A percentile compares a stretch with the other conserved stretches of the same genome.
Conservation (phyloP, 2,797 vertebrate species). For the Tapera naevia region DNA sequence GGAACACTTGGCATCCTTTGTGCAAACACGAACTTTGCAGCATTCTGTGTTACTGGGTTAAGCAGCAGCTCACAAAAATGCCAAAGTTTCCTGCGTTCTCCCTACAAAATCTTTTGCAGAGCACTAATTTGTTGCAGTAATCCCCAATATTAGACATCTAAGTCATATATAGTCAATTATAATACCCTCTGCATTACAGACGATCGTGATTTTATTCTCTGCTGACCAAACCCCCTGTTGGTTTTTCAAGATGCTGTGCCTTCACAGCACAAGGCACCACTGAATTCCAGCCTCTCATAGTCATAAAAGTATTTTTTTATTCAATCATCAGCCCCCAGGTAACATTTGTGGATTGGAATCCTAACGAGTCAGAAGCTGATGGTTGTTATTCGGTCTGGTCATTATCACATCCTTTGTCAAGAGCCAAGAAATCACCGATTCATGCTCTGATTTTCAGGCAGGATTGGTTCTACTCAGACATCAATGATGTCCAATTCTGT, state of each 20-base stretch:
- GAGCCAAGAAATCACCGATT: slow-evolving; percentile 69
- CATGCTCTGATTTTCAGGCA: slow-evolving; percentile 73
- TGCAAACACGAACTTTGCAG: background rate
- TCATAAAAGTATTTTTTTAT: slow-evolving; percentile 55
- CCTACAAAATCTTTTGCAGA: background rate
- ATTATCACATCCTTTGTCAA: slow-evolving; percentile 73
- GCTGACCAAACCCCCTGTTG: slow-evolving; percentile 23
- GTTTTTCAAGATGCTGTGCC: slow-evolving; percentile 32
- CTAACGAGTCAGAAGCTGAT: slow-evolving; percentile 64
- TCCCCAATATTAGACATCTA: background rate
- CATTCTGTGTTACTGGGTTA: background rate
- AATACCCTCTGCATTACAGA: background rate
- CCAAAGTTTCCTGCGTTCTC: background rate
- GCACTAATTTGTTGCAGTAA: slow-evolving; percentile 8
- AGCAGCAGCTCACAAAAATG: slow-evolving; percentile 6
- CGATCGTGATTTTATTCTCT: background rate
- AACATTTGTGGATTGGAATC: slow-evolving; percentile 60
- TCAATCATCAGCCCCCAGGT: slow-evolving; percentile 58
- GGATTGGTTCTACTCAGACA: slow-evolving; percentile 73
- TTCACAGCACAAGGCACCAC: background rate
- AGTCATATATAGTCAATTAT: slow-evolving; percentile 1
- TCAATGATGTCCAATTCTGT: slow-evolving; percentile 66
- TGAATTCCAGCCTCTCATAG: slow-evolving; percentile 37
- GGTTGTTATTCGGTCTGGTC: slow-evolving; percentile 58
- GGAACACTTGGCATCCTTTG: background rate